Evolutionary conservation across 2,888 invertebrate genomes (phyloP).

Genomic region (Andrena haemorrhoa): DNA sequence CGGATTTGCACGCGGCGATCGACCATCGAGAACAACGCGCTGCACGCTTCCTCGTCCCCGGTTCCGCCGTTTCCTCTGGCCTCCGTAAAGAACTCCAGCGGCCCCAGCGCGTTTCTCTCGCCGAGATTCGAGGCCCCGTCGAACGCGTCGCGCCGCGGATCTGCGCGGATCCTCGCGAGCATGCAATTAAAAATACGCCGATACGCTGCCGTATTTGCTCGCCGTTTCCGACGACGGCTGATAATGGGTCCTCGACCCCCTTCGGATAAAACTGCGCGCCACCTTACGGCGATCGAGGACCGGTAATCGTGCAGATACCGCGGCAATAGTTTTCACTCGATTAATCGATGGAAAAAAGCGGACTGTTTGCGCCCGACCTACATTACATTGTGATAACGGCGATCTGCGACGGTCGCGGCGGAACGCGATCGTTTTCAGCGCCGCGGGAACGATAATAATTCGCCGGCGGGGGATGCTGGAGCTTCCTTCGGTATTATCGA

Average conservation of each 20-base stretch:
- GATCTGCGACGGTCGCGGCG: conserved; percentile 58
- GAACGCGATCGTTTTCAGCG: conserved; percentile 43
- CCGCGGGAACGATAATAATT: conserved; percentile 41
- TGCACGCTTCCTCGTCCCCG: not conserved
- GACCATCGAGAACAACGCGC: conserved; percentile 24
- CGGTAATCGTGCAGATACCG: conserved; percentile 72
- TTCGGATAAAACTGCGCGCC: conserved; percentile 67
- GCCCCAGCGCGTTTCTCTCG: not conserved
- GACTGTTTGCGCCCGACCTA: conserved; percentile 83
- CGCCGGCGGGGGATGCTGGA: conserved; percentile 3
- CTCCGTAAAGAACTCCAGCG: too few species aligned
- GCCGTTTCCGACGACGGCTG: conserved; percentile 51
- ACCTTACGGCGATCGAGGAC: conserved; percentile 51
- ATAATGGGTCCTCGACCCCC: conserved; percentile 79
- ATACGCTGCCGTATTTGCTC: conserved; percentile 50
- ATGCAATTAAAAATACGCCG: not conserved
- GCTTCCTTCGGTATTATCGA: not conserved
- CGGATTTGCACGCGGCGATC: conserved; percentile 35
- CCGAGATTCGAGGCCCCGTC: not conserved
- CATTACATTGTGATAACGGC: conserved; percentile 83
- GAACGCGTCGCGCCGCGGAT: not conserved
- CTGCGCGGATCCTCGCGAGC: not conserved
- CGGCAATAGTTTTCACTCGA: conserved; percentile 79
- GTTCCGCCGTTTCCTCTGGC: too few species aligned
- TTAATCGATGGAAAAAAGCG: conserved; percentile 81